Conservation (phyloP, 2,888 invertebrate species). For the Oxystoma pomonae region DNA sequence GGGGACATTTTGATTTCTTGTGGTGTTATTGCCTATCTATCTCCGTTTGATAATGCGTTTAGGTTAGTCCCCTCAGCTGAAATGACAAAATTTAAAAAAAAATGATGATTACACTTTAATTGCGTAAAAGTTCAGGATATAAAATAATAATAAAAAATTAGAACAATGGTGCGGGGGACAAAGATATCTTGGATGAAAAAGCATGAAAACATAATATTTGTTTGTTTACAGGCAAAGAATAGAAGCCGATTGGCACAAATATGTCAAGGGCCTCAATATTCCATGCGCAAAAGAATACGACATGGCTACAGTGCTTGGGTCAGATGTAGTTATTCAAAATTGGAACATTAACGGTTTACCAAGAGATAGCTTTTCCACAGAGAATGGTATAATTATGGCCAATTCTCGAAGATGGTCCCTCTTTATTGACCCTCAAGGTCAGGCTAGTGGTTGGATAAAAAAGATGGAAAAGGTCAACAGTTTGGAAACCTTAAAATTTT, state of each 20-base stretch:
- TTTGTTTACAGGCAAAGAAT: slow-evolving; percentile 56
- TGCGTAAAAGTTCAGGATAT: too few species aligned
- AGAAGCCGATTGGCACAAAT: slow-evolving; percentile 68
- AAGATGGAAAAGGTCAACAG: slow-evolving; percentile 73
- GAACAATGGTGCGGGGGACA: too few species aligned
- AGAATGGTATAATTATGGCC: slow-evolving; percentile 76
- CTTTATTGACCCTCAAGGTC: slow-evolving; percentile 80
- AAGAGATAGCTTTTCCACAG: slow-evolving; percentile 75
- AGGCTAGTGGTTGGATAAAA: slow-evolving; percentile 83
- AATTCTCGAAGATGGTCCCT: slow-evolving; percentile 75
- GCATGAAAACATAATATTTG: too few species aligned
- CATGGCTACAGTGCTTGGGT: slow-evolving; percentile 71
- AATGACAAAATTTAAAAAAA: too few species aligned
- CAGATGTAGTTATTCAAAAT: slow-evolving; percentile 80
- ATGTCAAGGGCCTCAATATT: slow-evolving; percentile 60
- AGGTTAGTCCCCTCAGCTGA: too few species aligned
- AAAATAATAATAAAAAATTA: too few species aligned
- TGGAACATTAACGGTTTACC: slow-evolving; percentile 83
- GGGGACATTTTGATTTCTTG: slow-evolving; percentile 88
- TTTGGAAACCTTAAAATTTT: slow-evolving; percentile 67
- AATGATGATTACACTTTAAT: too few species aligned
- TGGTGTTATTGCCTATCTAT: slow-evolving; percentile 85
- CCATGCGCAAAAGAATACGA: slow-evolving; percentile 73
- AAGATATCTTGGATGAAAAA: too few species aligned
- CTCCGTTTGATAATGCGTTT: slow-evolving; percentile 74